Evolutionary conservation across 2,888 invertebrate genomes (phyloP).

Genomic region (Drosophila sordidula): DNA sequence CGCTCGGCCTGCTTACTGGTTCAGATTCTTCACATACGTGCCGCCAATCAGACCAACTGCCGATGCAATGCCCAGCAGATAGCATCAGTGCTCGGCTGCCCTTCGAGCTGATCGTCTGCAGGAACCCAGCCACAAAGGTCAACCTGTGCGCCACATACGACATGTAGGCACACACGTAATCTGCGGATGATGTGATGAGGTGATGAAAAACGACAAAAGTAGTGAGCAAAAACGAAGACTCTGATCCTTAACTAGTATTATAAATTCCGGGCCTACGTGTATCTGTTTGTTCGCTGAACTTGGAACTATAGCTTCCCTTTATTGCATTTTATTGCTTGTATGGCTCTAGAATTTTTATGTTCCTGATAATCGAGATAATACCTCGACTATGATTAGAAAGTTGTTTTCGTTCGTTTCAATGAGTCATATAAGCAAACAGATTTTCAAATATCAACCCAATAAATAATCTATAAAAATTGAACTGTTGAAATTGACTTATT

Average conservation of each 20-base stretch:
- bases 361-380: too few relatives aligned
- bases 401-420: too few relatives aligned
- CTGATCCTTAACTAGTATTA: too few relatives aligned
- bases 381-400: too few relatives aligned
- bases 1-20: conserved; percentile 36
- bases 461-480: too few relatives aligned
- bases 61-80: conserved; percentile 78
- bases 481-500: neutral
- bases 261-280: too few relatives aligned
- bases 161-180: conserved; percentile 80
- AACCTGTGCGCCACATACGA: conserved; percentile 82
- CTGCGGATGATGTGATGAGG: conserved; percentile 43
- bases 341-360: too few relatives aligned
- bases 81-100: conserved; percentile 73
- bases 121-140: conserved; percentile 78
- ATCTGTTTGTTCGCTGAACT: too few relatives aligned
- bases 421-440: too few relatives aligned
- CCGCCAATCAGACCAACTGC: conserved; percentile 78
- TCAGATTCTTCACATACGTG: conserved; percentile 64
- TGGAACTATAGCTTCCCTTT: neutral
- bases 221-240: too few relatives aligned
- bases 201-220: too few relatives aligned
- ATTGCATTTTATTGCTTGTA: neutral
- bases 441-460: neutral
- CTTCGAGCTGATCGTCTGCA: conserved; percentile 79